phyloP scores from a whole-genome alignment of 2,888 invertebrate genomes.

The Tromatobia lineatoria region DNA sequence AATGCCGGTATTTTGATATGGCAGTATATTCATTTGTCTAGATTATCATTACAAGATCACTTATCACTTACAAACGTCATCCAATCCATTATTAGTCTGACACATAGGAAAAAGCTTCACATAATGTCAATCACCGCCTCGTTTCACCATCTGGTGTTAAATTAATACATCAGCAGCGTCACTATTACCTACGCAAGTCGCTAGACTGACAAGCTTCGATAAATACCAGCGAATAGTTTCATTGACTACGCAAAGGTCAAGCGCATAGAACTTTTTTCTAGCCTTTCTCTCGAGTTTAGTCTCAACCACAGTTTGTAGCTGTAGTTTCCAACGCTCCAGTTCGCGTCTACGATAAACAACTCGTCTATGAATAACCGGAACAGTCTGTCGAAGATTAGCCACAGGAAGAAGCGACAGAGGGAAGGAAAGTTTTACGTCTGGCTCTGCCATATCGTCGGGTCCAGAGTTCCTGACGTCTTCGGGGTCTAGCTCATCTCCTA shows the following conservation, averaged over 20 bases:
- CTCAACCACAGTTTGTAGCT: neutral
- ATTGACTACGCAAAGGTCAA: neutral
- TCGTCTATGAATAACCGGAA: slow-evolving; percentile 45
- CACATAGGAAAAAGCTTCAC: neutral
- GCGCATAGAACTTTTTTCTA: neutral
- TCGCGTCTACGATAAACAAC: slow-evolving; percentile 12
- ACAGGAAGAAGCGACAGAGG: neutral
- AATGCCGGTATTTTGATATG: too few relatives aligned
- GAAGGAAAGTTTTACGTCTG: slow-evolving; percentile 20
- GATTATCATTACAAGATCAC: too few relatives aligned
- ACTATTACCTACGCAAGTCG: neutral
- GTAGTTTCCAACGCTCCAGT: neutral
- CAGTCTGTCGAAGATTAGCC: slow-evolving; percentile 20
- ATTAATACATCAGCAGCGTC: neutral
- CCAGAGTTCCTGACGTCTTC: slow-evolving; percentile 7
- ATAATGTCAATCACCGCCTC: neutral
- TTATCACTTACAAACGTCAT: too few relatives aligned
- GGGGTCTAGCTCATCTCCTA: neutral
- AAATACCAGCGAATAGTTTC: neutral
- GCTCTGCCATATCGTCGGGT: slow-evolving; percentile 15
- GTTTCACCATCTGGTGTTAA: neutral
- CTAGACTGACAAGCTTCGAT: neutral
- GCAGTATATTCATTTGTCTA: too few relatives aligned
- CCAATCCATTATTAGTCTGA: neutral
- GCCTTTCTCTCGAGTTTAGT: neutral